Conservation (phyloP, 2,888 invertebrate species). For the Mythimna lalbum region DNA sequence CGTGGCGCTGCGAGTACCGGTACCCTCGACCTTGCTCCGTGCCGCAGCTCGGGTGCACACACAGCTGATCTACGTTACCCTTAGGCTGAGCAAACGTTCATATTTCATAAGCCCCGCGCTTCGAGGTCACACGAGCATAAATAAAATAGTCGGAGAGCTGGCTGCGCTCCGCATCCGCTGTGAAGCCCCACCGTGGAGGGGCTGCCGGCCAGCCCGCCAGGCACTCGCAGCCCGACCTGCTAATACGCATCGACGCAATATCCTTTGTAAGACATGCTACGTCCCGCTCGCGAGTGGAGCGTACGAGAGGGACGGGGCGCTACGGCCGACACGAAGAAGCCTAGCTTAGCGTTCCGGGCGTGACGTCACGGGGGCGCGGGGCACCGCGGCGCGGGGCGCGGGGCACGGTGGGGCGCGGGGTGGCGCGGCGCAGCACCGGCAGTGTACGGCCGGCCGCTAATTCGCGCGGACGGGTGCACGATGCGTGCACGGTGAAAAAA, state of each 20-base stretch:
- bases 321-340: conserved; percentile 71
- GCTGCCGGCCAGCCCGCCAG: conserved; percentile 52
- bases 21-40: conserved; percentile 54
- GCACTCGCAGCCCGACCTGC: conserved; percentile 48
- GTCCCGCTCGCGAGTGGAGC: conserved; percentile 61
- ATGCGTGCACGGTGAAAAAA: conserved; percentile 86
- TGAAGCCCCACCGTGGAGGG: conserved; percentile 73
- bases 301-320: conserved; percentile 64
- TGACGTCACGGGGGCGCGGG: conserved; percentile 84
- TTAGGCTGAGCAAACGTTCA: conserved; percentile 25
- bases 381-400: conserved; percentile 69
- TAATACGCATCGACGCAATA: conserved; percentile 67
- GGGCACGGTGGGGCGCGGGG: conserved; percentile 71
- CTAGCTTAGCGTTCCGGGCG: conserved; percentile 76
- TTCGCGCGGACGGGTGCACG: conserved; percentile 78
- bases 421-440: conserved; percentile 71
- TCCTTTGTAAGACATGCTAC: conserved; percentile 66
- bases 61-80: conserved; percentile 46
- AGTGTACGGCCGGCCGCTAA: conserved; percentile 85
- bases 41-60: conserved; percentile 10
- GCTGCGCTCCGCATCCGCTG: conserved; percentile 51
- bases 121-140: conserved; percentile 52
- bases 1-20: conserved; percentile 19
- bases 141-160: conserved; percentile 59
- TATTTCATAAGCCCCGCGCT: conserved; percentile 37